Base-by-base conservation (phyloP, 2,888 invertebrate species). In the Stenurella melanura region DNA sequence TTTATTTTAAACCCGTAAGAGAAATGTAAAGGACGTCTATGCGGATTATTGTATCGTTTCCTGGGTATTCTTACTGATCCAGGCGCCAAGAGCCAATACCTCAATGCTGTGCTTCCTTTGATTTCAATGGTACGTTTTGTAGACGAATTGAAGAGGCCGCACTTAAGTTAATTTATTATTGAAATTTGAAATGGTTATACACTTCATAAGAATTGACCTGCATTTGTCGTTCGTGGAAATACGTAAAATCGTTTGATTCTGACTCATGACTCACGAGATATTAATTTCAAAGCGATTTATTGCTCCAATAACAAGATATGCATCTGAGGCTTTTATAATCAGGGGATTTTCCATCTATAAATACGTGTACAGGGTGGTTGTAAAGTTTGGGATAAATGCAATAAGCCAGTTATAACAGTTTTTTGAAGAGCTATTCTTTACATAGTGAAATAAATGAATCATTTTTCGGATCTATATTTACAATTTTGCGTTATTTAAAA, bases 101-200 rank as follows among this genome's bases (percentile, higher is more conserved):
- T 81, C 68, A 74, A 78, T 38, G 50, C 71, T 80, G 66, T 71
- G 77, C 80, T 83, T 81, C 83, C 82, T 83, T 83, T 83, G 83
- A 84, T 86, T 84, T 84, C 82, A 83, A 82, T 85, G 78, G 81
- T 80, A 26, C 68, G 81, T 80, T 42, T 64, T 61, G 73, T 66
- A 72, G 69, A 75, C 75, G 54, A 69, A 78, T 78, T 73, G 64
- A 75, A 75, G 78, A 78, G 75, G 75, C 69, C 69, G 30, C 70
- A 69, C 56, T 76, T 70, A 17, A 61, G 66, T 26, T 74, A 77
- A 77, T 77, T 77, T 74, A 77, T 77, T 64, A 70, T 70, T 70
- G 60, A 70, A 70, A 57, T 58, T 70, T 61, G 60, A 70, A 70
- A 57, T 58, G 26, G 26, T 34, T n/a, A 34, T 30, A 38, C 19